These are phyloP conservation scores for Malurus splendens DNA, from an alignment of 2,797 vertebrate genomes.

Conservation along the genomic window DNA sequence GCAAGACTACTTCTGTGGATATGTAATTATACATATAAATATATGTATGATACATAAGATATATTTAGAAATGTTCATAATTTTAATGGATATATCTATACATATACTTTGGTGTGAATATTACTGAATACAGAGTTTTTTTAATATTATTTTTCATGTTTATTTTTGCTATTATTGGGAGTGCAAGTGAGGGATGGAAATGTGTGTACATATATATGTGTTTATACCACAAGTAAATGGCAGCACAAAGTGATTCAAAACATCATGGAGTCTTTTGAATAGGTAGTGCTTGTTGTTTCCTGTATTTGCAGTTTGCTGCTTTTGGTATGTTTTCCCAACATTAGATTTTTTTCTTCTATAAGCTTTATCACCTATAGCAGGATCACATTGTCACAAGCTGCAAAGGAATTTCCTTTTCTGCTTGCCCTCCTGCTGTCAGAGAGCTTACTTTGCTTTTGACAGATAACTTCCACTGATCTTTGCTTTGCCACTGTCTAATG, in stretches of 20 bases:
- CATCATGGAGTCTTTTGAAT: not conserved
- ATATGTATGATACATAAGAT: conserved; percentile 79
- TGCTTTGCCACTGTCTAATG: not conserved
- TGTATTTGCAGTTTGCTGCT: not conserved
- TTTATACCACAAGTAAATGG: not conserved
- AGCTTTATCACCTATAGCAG: not conserved
- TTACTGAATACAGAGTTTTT: conserved; percentile 78
- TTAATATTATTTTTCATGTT: conserved; percentile 64
- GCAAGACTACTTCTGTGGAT: conserved; percentile 69
- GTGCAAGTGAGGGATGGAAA: not conserved
- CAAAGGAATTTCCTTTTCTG: not conserved
- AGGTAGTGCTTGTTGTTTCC: not conserved
- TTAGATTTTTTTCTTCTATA: not conserved
- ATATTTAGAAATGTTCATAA: conserved; percentile 79
- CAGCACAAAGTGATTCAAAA: not conserved
- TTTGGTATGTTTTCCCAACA: not conserved
- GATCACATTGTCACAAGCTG: not conserved
- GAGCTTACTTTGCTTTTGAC: not conserved
- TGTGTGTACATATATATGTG: not conserved
- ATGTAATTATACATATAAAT: conserved; percentile 78
- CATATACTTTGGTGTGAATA: conserved; percentile 74
- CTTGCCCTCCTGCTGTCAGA: not conserved
- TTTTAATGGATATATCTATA: conserved; percentile 69
- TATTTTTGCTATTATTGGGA: conserved; percentile 57
- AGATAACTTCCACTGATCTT: not conserved